Evolutionary conservation across 2,888 invertebrate genomes (phyloP).

Genomic region (Mesorhabditis belari): DNA sequence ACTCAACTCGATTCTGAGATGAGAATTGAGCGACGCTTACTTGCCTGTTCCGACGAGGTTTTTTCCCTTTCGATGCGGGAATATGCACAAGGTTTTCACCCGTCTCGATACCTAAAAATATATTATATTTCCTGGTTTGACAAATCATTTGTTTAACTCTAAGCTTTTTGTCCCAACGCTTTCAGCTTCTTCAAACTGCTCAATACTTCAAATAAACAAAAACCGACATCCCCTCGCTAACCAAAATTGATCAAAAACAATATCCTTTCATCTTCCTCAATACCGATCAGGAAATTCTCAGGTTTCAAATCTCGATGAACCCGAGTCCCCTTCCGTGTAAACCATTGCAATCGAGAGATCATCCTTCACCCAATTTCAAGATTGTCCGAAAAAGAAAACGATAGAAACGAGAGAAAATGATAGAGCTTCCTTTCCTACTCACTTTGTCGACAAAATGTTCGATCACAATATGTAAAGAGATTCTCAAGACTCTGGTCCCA

Average conservation of each 20-base stretch:
- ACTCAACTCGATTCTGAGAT: slow-evolving; percentile 27
- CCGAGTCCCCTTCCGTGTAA: slow-evolving; percentile 49
- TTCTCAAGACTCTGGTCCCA: slow-evolving; percentile 41
- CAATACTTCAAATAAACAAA: too few species aligned
- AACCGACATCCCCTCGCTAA: slow-evolving; percentile 32
- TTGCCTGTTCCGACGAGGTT: slow-evolving; percentile 19
- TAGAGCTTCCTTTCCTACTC: slow-evolving; percentile 10
- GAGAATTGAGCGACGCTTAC: slow-evolving; percentile 36
- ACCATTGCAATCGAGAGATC: slow-evolving; percentile 26
- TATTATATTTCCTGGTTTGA: too few species aligned
- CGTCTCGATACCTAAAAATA: background rate
- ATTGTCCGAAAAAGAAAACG: slow-evolving; percentile 23
- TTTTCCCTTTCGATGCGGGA: background rate
- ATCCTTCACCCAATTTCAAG: slow-evolving; percentile 25
- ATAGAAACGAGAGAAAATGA: background rate
- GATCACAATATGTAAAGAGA: slow-evolving; percentile 31
- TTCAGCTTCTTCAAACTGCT: too few species aligned
- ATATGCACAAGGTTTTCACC: slow-evolving; percentile 4
- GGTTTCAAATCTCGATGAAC: slow-evolving; percentile 36
- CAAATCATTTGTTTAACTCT: too few species aligned
- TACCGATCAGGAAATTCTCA: slow-evolving; percentile 38
- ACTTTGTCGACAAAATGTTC: slow-evolving; percentile 30
- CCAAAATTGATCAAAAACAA: slow-evolving; percentile 41
- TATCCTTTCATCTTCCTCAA: slow-evolving; percentile 22
- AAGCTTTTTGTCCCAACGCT: too few species aligned